Percentiles rank a stretch among this genome's conserved stretches.
Evolutionary conservation across 1,140 invertebrate species (phyloP).

Genomic region (Nomia melanderi): DNA sequence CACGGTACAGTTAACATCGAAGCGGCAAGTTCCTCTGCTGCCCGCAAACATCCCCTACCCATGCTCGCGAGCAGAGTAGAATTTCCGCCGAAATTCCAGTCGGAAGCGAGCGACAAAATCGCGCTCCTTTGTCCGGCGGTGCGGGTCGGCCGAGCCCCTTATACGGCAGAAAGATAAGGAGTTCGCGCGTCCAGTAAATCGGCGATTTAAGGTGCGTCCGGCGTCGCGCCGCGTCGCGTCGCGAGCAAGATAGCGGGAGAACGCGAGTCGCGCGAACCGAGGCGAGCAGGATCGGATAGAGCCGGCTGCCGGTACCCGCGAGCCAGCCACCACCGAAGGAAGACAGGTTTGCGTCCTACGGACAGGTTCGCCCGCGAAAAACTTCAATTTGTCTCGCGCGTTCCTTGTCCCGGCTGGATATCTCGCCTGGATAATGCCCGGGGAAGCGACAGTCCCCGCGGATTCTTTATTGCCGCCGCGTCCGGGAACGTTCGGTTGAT

Average conservation of each 20-base stretch:
- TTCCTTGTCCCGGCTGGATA: constrained; percentile 35
- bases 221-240: neutral
- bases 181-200: constrained; percentile 37
- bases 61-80: too few relatives aligned
- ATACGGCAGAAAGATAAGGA: constrained; percentile 34
- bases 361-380: constrained; percentile 68
- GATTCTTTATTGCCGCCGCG: neutral
- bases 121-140: neutral
- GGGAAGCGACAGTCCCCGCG: neutral
- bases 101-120: neutral
- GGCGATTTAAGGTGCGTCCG: constrained; percentile 41
- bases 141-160: neutral
- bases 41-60: too few relatives aligned
- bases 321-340: constrained; percentile 55
- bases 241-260: constrained; percentile 19
- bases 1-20: neutral
- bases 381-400: constrained; percentile 69
- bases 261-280: constrained; percentile 4
- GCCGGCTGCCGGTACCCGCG: neutral
- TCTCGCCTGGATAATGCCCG: constrained; percentile 31
- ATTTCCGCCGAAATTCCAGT: constrained; percentile 1
- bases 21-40: too few relatives aligned
- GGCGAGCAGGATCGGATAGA: too few relatives aligned
- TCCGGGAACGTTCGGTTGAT: too few relatives aligned
- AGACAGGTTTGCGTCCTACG: constrained; percentile 62